Evolutionary conservation across 2,888 invertebrate genomes (phyloP).

Genomic region (Mechanitis messenoides): DNA sequence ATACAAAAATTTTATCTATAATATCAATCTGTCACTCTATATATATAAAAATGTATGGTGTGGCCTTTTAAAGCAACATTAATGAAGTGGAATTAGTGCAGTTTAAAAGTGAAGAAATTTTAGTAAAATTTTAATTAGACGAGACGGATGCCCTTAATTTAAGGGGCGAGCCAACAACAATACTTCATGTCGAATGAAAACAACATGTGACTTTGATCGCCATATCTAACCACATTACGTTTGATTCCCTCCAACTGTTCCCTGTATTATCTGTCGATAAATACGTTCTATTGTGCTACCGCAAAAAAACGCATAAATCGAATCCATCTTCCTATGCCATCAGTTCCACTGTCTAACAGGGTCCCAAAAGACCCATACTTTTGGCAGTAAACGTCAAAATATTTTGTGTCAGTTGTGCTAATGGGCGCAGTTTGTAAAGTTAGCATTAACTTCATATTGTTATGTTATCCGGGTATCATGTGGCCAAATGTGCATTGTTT

Average conservation of each 20-base stretch:
- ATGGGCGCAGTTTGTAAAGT: slow-evolving; percentile 61
- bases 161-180: slow-evolving; percentile 18
- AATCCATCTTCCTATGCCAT: slow-evolving; percentile 71
- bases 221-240: slow-evolving; percentile 71
- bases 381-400: slow-evolving; percentile 69
- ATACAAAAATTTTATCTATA: no score
- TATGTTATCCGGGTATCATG: slow-evolving; percentile 51
- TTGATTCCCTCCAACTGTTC: slow-evolving; percentile 68
- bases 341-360: slow-evolving; percentile 47
- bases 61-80: not conserved
- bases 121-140: slow-evolving; percentile 22
- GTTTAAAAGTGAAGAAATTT: slow-evolving; percentile 7
- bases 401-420: slow-evolving; percentile 72
- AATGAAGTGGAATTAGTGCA: not conserved
- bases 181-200: slow-evolving; percentile 35
- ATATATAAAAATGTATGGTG: not conserved
- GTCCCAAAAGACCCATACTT: slow-evolving; percentile 68
- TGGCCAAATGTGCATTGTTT: slow-evolving; percentile 59
- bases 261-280: slow-evolving; percentile 72
- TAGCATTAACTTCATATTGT: slow-evolving; percentile 65
- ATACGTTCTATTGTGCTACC: slow-evolving; percentile 63
- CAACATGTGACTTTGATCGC: slow-evolving; percentile 72
- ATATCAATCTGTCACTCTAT: no score
- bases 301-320: slow-evolving; percentile 72
- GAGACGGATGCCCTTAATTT: slow-evolving; percentile 24